A percentile compares a stretch with the other conserved stretches of the same genome.
These are phyloP conservation scores for Melipona bicolor DNA, from an alignment of 2,888 invertebrate genomes.

Conservation along the genomic window DNA sequence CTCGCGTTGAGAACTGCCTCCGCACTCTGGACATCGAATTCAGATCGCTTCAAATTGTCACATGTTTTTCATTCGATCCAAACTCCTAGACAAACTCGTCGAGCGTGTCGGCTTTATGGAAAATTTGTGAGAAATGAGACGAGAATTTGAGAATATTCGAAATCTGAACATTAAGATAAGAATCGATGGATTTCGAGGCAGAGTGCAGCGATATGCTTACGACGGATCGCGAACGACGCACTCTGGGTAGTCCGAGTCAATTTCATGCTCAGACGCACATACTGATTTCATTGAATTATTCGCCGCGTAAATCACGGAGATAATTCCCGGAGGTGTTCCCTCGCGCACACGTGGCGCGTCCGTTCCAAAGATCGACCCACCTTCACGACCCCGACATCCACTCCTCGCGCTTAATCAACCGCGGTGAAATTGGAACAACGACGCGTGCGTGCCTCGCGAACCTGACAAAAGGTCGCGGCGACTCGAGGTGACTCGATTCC, in stretches of 20 bases:
- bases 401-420: not conserved
- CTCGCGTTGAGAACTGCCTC: not conserved
- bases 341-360: not conserved
- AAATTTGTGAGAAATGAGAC: too few relatives aligned
- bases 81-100: too few relatives aligned
- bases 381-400: not conserved
- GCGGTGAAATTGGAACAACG: not conserved
- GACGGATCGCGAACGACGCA: constrained; percentile 40
- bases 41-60: not conserved
- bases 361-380: not conserved
- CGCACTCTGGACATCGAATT: not conserved
- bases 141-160: not conserved
- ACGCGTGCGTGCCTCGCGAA: too few relatives aligned
- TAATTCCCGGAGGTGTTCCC: constrained; percentile 59
- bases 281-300: constrained; percentile 71
- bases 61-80: not conserved
- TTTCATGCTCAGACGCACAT: constrained; percentile 67
- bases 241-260: constrained; percentile 52
- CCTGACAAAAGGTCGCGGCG: too few relatives aligned
- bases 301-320: constrained; percentile 67
- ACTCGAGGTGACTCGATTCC: not conserved
- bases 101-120: too few relatives aligned
- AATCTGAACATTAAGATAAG: not conserved
- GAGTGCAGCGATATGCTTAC: constrained; percentile 11
- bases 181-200: constrained; percentile 6